phyloP scores from a whole-genome alignment of 1,140 invertebrate genomes.

The Aricia agestis region DNA sequence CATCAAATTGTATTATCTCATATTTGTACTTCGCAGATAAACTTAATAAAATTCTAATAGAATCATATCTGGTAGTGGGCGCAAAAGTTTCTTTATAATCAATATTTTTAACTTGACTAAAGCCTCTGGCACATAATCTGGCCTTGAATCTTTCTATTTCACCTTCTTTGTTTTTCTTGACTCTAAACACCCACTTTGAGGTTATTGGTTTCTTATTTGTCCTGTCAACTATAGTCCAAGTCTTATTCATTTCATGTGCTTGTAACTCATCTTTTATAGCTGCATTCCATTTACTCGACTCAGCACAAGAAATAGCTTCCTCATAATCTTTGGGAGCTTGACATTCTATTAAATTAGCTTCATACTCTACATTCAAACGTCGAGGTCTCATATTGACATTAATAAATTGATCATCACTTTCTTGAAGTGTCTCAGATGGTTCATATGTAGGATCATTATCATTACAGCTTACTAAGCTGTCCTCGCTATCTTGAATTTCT shows the following conservation, averaged over 20 bases:
- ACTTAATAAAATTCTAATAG: conserved; percentile 52
- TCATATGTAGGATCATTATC: conserved; percentile 23
- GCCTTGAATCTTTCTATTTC: conserved; percentile 30
- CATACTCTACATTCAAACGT: conserved; percentile 9
- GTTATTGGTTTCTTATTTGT: conserved; percentile 29
- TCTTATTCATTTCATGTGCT: conserved; percentile 32
- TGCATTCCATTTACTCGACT: conserved; percentile 17
- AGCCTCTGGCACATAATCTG: conserved; percentile 38
- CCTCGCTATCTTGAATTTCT: background rate
- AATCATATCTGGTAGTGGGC: conserved; percentile 50
- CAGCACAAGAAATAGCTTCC: too few species aligned
- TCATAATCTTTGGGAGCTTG: conserved; percentile 5
- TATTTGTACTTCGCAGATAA: conserved; percentile 48
- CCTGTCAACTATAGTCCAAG: conserved; percentile 26
- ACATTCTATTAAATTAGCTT: conserved; percentile 25
- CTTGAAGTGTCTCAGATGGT: conserved; percentile 15
- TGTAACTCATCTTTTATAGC: conserved; percentile 30
- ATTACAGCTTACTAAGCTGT: conserved; percentile 19
- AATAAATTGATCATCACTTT: conserved; percentile 10
- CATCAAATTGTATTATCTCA: conserved; percentile 60
- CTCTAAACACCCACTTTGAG: conserved; percentile 33
- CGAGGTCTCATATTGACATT: conserved; percentile 25
- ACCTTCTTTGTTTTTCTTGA: conserved; percentile 25
- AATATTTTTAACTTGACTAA: conserved; percentile 40
- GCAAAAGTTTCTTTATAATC: conserved; percentile 68